Conservation (phyloP, 2,797 vertebrate genomes). For the Pangasius sanitwongsei region DNA sequence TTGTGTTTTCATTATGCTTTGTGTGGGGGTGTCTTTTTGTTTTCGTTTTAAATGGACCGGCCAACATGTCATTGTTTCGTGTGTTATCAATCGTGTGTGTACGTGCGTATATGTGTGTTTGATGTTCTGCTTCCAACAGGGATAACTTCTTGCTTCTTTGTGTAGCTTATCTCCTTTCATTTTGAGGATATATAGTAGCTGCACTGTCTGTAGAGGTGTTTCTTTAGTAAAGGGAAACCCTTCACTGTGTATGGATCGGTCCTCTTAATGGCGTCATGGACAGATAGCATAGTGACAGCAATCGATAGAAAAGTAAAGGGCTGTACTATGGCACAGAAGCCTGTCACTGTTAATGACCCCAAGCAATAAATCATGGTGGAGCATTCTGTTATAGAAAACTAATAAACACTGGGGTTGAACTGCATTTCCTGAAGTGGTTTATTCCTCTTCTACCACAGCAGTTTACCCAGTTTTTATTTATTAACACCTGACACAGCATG, state of each 20-base stretch:
- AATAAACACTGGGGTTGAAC: not conserved
- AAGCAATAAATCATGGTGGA: not conserved
- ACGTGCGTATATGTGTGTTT: slow-evolving; percentile 52
- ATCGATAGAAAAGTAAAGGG: not conserved
- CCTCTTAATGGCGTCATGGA: not conserved
- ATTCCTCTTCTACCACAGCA: not conserved
- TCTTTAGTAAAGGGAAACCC: not conserved
- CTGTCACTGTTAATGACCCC: not conserved
- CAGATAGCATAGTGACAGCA: not conserved
- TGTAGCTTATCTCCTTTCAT: not conserved
- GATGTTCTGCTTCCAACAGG: slow-evolving; percentile 11
- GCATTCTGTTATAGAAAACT: not conserved
- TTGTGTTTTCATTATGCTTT: not conserved
- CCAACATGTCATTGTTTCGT: slow-evolving; percentile 65
- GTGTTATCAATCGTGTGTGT: slow-evolving; percentile 31
- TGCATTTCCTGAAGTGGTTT: not conserved
- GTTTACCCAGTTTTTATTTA: not conserved
- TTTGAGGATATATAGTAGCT: not conserved
- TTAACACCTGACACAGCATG: not conserved
- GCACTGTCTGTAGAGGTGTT: not conserved
- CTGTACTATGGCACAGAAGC: not conserved
- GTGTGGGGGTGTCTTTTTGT: slow-evolving; percentile 60
- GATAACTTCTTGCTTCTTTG: not conserved
- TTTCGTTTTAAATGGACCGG: slow-evolving; percentile 53
- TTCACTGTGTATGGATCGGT: not conserved